These are phyloP conservation scores for Chaetorhynchus papuensis DNA, from an alignment of 2,113 vertebrate species.

Conservation along the genomic window DNA sequence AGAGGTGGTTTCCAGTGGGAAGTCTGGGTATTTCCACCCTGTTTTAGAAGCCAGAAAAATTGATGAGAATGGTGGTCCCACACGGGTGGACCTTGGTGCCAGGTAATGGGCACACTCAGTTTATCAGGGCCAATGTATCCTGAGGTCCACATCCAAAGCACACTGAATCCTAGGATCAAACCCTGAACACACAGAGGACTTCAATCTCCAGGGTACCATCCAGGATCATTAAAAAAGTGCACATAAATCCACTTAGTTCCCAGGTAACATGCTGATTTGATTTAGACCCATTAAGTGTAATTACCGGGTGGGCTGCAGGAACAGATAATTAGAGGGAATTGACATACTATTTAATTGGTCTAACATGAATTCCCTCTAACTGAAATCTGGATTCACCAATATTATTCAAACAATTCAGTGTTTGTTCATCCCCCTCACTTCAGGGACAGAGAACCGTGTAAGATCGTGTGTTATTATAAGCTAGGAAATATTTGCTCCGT, in stretches of 20 bases:
- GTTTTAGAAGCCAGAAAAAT: not conserved
- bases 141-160: not conserved
- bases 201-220: not conserved
- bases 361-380: slow-evolving; percentile 27
- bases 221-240: slow-evolving; percentile 25
- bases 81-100: not conserved
- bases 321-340: slow-evolving; percentile 37
- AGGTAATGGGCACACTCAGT: not conserved
- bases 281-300: slow-evolving; percentile 42
- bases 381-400: slow-evolving; percentile 12
- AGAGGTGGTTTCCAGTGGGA: not conserved
- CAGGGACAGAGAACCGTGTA: not conserved
- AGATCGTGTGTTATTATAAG: not conserved
- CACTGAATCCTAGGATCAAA: not conserved
- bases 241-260: slow-evolving; percentile 43
- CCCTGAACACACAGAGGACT: not conserved
- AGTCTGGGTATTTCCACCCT: not conserved
- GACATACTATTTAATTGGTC: slow-evolving; percentile 44
- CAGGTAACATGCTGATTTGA: slow-evolving; percentile 38
- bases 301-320: not conserved
- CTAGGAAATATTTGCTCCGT: not conserved
- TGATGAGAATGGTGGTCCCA: not conserved
- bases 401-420: slow-evolving; percentile 6
- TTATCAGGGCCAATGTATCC: not conserved
- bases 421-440: slow-evolving; percentile 1